phyloP scores from a whole-genome alignment of 2,888 invertebrate genomes.

The Morpho achilles region DNA sequence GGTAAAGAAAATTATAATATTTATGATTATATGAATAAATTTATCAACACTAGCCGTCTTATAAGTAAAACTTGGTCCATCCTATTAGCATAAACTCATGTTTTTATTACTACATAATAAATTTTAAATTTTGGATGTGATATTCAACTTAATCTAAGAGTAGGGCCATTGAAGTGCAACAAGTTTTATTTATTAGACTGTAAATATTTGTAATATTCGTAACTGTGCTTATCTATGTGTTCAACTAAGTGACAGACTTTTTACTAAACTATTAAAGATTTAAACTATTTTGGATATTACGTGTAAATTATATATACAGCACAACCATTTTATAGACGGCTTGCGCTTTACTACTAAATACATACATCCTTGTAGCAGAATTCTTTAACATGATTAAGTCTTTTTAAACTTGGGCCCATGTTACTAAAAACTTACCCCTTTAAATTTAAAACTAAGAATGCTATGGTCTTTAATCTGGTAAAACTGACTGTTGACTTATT shows the following conservation, averaged over 20 bases:
- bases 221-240: slow-evolving; percentile 16
- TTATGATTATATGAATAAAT: too few relatives aligned
- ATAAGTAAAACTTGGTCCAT: too few relatives aligned
- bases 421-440: background rate
- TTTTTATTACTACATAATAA: too few relatives aligned
- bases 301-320: slow-evolving; percentile 2
- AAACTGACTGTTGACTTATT: too few relatives aligned
- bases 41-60: too few relatives aligned
- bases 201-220: slow-evolving; percentile 2
- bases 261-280: slow-evolving; percentile 10
- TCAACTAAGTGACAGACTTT: slow-evolving; percentile 13
- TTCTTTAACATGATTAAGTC: too few relatives aligned
- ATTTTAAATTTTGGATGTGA: too few relatives aligned
- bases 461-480: too few relatives aligned
- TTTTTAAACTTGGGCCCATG: slow-evolving; percentile 6
- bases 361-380: slow-evolving; percentile 6
- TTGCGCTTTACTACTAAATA: slow-evolving; percentile 19
- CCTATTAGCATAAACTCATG: too few relatives aligned
- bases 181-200: slow-evolving; percentile 3
- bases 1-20: too few relatives aligned
- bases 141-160: too few relatives aligned
- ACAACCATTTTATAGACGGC: slow-evolving; percentile 20
- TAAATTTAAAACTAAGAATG: too few relatives aligned
- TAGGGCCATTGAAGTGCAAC: background rate
- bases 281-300: slow-evolving; percentile 11